Evolutionary conservation across 2,888 invertebrate genomes (phyloP), one percentile per base, ranked within the genome.

Genomic region (Drosophila nigricruria): DNA sequence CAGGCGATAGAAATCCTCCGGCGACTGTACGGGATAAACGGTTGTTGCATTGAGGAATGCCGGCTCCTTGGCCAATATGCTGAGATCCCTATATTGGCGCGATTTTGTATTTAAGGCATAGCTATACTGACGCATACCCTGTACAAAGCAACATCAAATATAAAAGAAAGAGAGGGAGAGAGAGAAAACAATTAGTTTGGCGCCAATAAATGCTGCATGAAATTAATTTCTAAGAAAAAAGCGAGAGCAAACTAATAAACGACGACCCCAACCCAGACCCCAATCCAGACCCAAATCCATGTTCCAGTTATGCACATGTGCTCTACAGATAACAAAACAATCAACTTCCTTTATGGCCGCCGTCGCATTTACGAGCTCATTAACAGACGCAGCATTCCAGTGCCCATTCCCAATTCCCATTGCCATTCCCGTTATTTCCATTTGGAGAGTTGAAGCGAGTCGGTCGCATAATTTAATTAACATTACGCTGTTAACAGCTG

Each of bases 1-100:
- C 65, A 97, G 93, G 71, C 95, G 94, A 92, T 96, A 96, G 88
- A 96, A 94, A 79, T 94, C 94, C 50, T 93, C 93, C n/a, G 94
- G 94, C 76, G 94, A 94, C 47, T 93, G 91, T 42, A 96, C 93
- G 0, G 96, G 96, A 92, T 94, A 94, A 56, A 96, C 94, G 2
- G 96, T 95, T 42, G 96, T 94, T 1, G 95, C 95, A 64, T 94
- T 93, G 49, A 93, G 93, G 81, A 96, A 94, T 12, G 93, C 86
- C 38, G 92, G 82, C 71, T 93, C 91, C 63, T 91, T 91, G 57
- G 92, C 87, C 62, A 93, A 77, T 8, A 88, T 71, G 70, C 92
- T 91, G 25, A 95, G 93, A 89, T 94, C 94, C 40, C 94, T 94
- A 71, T 70, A 75, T 6, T 77, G 73, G 0, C 90, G 87, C 16